Base-by-base conservation (phyloP, 1,140 invertebrate species). In the Epicauta chinensis region DNA sequence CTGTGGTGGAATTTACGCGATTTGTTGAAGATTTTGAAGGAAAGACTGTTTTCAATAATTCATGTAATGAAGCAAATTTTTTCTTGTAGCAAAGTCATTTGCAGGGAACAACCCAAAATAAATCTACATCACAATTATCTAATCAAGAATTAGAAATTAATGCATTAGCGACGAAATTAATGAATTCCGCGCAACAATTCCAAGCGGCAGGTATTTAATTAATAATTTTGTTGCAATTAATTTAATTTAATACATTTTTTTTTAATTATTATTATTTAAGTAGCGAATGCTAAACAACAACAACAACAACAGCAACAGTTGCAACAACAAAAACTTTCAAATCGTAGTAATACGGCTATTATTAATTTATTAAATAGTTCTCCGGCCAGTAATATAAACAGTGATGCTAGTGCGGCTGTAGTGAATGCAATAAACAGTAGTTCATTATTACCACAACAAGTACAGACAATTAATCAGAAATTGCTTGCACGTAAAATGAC, bases 121-220 rank as follows among this genome's bases (percentile, higher is more conserved):
- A 63, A 56, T 17, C 53, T 16, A 36, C 51, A 31, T 41, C 58
- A 36, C 51, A 58, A 34, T 50, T 58, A 23, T 56, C 55, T 17
- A 68, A 54, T 51, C 56, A 62, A 53, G 86, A 85, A 68, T 77
- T 83, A 17, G 83, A 83, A 40, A 87, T 87, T 56, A 86, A 78
- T 66, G 85, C 84, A 51, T 77, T 88, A 55, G 83, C 84, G 36
- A 86, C 80, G 52, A 86, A 84, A 64, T 77, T 88, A 9, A 86
- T 86, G 83, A 86, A 87, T 68, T 86, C 83, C 29, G 83, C 83
- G 31, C 83, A 87, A 68, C 83, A 87, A 63, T 87, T 84, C 65
- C 81, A 83, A 65, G 82, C 84, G 70, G 76, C 75, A 59, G 76
- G 77, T 77, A 70, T 55, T 34, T 34, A 9, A 34, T 34, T 34